These are phyloP conservation scores for Drosophila mojavensis DNA, from an alignment of 1,140 invertebrate genomes.

Conservation along the genomic window DNA sequence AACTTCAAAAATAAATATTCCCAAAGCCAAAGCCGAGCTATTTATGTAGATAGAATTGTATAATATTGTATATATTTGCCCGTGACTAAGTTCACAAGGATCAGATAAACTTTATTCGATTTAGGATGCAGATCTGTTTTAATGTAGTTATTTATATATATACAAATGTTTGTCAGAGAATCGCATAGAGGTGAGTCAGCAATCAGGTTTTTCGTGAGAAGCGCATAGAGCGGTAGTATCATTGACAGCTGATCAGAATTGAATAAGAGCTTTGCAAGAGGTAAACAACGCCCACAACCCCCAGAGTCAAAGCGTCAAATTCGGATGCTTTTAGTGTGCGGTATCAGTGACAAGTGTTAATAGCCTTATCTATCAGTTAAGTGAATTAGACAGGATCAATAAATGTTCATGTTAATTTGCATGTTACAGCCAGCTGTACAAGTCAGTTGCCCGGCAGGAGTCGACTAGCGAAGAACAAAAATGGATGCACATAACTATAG, in stretches of 20 bases:
- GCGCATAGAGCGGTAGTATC: background rate
- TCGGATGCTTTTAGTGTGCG: constrained; percentile 56
- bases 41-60: no score
- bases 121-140: no score
- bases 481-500: constrained; percentile 40
- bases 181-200: no score
- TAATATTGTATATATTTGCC: no score
- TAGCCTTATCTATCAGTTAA: constrained; percentile 69
- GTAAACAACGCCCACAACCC: constrained; percentile 16
- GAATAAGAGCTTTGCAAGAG: background rate
- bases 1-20: no score
- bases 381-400: constrained; percentile 58
- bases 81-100: no score
- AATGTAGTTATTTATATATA: no score
- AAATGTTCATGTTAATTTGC: constrained; percentile 58
- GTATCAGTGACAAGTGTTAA: constrained; percentile 73
- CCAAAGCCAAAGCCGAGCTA: no score
- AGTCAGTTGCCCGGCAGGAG: constrained; percentile 37
- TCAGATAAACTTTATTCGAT: no score
- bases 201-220: constrained; percentile 2
- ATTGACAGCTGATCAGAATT: background rate
- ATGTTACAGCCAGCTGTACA: constrained; percentile 6
- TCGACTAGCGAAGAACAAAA: constrained; percentile 18
- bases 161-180: no score
- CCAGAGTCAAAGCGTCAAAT: constrained; percentile 16